Evolutionary conservation across 2,888 invertebrate genomes (phyloP).

Genomic region (Drosophila prostipennis): DNA sequence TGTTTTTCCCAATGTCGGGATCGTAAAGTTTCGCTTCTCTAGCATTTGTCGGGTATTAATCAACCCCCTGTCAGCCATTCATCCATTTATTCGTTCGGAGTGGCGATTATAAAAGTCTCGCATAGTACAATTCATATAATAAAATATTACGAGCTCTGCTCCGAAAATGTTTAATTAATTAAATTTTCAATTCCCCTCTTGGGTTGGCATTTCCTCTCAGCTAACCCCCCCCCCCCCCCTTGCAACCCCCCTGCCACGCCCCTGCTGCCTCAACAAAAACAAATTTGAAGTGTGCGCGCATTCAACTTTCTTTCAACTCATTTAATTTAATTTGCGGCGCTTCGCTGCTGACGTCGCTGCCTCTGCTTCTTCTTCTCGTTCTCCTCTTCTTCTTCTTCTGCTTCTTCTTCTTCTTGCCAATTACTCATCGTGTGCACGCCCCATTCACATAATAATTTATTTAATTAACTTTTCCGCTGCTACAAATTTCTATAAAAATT

Average conservation of each 20-base stretch:
- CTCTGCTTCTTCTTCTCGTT: conserved; percentile 1
- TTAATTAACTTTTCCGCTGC: conserved; percentile 78
- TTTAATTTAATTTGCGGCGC: conserved; percentile 80
- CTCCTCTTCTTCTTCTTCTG: not conserved
- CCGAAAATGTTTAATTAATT: conserved; percentile 79
- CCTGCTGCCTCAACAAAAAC: conserved; percentile 49
- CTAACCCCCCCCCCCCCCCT: conserved; percentile 5
- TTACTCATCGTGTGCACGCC: conserved; percentile 79
- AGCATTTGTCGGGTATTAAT: conserved; percentile 21
- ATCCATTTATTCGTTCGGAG: conserved; percentile 14
- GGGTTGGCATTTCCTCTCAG: conserved; percentile 14
- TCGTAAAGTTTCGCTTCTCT: not conserved
- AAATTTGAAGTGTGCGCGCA: conserved; percentile 74
- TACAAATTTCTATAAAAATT: conserved; percentile 72
- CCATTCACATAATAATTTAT: conserved; percentile 80
- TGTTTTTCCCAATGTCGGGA: not conserved
- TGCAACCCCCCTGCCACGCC: conserved; percentile 4
- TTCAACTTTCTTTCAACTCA: conserved; percentile 81
- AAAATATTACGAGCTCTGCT: conserved; percentile 67
- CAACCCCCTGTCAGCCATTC: conserved; percentile 26
- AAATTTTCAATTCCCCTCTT: conserved; percentile 76
- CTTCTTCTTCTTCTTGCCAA: conserved; percentile 62
- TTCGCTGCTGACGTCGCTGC: conserved; percentile 56
- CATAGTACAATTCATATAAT: conserved; percentile 59
- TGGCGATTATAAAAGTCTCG: conserved; percentile 62